These are phyloP conservation scores for Augiades crinisus DNA, from an alignment of 2,888 invertebrate genomes.

Conservation along the genomic window DNA sequence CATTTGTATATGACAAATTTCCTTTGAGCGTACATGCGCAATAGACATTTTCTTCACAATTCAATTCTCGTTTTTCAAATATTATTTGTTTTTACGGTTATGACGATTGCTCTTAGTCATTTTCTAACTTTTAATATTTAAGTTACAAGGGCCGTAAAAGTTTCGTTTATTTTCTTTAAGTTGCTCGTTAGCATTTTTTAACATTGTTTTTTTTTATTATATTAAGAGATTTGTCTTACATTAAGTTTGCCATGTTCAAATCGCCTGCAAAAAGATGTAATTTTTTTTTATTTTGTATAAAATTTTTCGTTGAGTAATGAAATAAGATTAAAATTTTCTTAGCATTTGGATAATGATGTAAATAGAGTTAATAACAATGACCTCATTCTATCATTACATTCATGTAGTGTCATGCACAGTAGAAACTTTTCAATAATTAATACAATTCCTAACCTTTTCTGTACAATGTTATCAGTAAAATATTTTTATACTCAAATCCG, in stretches of 20 bases:
- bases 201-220: not conserved
- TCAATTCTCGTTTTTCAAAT: no score
- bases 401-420: conserved; percentile 24
- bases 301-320: not conserved
- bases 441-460: not conserved
- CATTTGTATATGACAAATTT: no score
- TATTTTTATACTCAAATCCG: conserved; percentile 8
- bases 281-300: not conserved
- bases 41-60: no score
- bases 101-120: no score
- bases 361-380: conserved; percentile 14
- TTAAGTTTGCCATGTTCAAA: conserved; percentile 6
- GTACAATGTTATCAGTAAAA: not conserved
- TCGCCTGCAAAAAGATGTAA: not conserved
- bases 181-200: conserved; percentile 16
- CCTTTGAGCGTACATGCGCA: no score
- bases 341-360: conserved; percentile 2
- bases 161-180: conserved; percentile 13
- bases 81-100: no score
- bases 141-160: not conserved
- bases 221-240: not conserved
- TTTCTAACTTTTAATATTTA: not conserved
- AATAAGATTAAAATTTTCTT: not conserved
- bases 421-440: conserved; percentile 12
- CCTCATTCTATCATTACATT: conserved; percentile 22